These are phyloP conservation scores for Odontamblyopus lacepedii DNA, from an alignment of 2,797 vertebrate genomes.

Conservation along the genomic window DNA sequence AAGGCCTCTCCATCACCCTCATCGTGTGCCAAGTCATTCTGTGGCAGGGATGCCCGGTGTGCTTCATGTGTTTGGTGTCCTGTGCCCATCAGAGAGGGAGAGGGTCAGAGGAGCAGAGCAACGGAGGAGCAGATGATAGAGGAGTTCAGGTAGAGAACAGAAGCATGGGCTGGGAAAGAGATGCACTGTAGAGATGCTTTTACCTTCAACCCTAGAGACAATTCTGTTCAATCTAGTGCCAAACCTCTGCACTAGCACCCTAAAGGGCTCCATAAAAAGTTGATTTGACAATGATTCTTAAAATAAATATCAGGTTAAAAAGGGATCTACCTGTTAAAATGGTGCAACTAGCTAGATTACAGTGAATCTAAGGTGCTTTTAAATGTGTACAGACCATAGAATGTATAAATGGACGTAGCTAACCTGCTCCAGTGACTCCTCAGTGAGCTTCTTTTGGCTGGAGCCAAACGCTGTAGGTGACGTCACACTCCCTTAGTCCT, in stretches of 20 bases:
- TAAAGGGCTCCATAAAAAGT: too few relatives aligned
- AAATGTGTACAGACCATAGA: too few relatives aligned
- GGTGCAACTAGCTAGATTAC: too few relatives aligned
- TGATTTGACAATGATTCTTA: too few relatives aligned
- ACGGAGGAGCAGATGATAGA: slow-evolving; percentile 15
- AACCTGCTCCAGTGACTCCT: too few relatives aligned
- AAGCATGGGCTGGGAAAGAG: neutral
- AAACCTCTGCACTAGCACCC: neutral
- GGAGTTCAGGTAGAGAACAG: slow-evolving; percentile 10
- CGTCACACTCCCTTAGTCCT: too few relatives aligned
- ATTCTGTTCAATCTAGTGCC: neutral
- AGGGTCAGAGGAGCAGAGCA: slow-evolving; percentile 13
- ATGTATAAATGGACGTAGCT: too few relatives aligned
- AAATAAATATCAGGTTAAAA: too few relatives aligned
- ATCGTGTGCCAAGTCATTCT: slow-evolving; percentile 74
- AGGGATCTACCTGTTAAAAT: too few relatives aligned
- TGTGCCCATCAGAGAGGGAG: slow-evolving; percentile 70
- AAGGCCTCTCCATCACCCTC: slow-evolving; percentile 46
- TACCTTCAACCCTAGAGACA: neutral
- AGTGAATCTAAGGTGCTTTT: too few relatives aligned
- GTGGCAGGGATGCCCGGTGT: slow-evolving; percentile 58
- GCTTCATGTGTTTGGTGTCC: slow-evolving; percentile 75
- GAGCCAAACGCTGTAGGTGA: too few relatives aligned
- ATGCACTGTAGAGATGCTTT: neutral
- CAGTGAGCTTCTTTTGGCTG: too few relatives aligned